Conservation (phyloP, 2,113 vertebrate genomes). For the Colius striatus region DNA sequence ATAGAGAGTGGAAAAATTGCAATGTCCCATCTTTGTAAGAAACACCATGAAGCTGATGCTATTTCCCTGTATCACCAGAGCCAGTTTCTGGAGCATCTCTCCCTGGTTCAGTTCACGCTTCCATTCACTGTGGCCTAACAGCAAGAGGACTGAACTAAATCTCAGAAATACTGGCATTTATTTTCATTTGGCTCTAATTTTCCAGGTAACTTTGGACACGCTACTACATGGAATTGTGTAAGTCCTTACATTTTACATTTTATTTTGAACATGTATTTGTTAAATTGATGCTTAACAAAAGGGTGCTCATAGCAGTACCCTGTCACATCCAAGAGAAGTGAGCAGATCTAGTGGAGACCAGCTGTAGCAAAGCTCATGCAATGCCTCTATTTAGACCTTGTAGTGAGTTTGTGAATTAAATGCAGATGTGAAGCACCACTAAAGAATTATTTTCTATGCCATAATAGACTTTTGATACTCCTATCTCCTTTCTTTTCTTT, state of each 20-base stretch:
- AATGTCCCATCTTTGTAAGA: background rate
- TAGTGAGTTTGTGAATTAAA: background rate
- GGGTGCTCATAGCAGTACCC: background rate
- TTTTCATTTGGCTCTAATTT: background rate
- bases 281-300: background rate
- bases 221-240: background rate
- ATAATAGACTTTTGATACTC: background rate
- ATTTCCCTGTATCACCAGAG: background rate
- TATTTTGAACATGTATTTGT: background rate
- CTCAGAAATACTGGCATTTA: background rate
- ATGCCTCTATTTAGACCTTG: background rate
- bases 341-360: background rate
- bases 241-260: background rate
- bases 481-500: background rate
- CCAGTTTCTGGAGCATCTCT: background rate
- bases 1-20: constrained; percentile 43
- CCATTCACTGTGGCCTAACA: background rate
- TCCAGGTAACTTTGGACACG: background rate
- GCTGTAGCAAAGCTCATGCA: background rate
- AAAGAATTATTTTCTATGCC: background rate
- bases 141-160: background rate
- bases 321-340: background rate
- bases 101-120: background rate
- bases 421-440: background rate
- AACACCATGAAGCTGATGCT: background rate